Base-by-base conservation (phyloP, 23 tunicate species). In the Trididemnum clinides region DNA sequence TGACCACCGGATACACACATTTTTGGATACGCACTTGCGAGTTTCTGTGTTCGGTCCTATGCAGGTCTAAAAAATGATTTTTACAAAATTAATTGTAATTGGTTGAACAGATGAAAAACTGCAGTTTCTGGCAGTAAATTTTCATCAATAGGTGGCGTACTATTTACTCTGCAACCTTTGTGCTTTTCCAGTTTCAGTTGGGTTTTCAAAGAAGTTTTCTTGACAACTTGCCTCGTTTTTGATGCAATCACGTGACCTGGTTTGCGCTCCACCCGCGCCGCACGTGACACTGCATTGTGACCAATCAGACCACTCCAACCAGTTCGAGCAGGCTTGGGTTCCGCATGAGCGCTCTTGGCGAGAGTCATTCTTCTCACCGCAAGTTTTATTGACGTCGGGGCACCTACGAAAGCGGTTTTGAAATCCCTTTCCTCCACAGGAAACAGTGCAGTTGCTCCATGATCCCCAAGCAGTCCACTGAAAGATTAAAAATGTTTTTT, bases 221-320 rank as follows among this genome's bases (percentile, higher is more conserved):
- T n/a, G n/a, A n/a, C n/a, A n/a, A n/a, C n/a, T n/a, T n/a, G n/a
- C n/a, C n/a, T n/a, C n/a, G n/a, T n/a, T 77, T 33, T 77, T 66
- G 29, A 31, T 65, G 30, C 93, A 89, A 2, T 31, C 33, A 15
- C 93, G 63, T 19, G 51, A 20, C 39, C 93, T 76, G 27, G 7
- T 22, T 19, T 57, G 51, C 0, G 39, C 69, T 33, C 84, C 88
- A 6, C 85, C 85, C 44, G 33, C 49, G 3, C 93, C 93, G 71
- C 93, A 89, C 12, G 93, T 89, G 26, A 66, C 88, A 31, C 69
- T 44, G 49, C 93, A 89, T 7, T 77, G 58, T 22, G 87, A 58
- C 93, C 93, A 89, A n/a, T 84, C 20, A 0, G 71, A 39, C 93
- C 93, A 89, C 21, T 28, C 33, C 19, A 23, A 10, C 93, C 88